phyloP scores from a whole-genome alignment of 1,140 invertebrate genomes.

The Drosophila auraria region DNA sequence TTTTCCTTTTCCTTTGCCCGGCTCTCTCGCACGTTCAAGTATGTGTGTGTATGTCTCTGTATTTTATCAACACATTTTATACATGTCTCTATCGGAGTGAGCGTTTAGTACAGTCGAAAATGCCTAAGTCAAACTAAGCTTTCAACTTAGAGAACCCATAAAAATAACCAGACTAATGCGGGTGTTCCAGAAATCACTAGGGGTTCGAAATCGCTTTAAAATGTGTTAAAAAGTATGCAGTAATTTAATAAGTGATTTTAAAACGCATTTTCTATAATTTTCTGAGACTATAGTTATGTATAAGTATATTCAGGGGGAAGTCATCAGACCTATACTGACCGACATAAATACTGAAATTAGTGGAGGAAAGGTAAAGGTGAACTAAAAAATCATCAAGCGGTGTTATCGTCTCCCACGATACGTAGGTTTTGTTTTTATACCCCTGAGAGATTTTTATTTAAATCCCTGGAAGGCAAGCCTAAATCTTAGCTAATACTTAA shows the following conservation, averaged over 20 bases:
- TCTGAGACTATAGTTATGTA: too few species aligned
- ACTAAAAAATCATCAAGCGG: too few species aligned
- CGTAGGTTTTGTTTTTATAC: not conserved
- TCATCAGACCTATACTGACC: too few species aligned
- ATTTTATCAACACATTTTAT: constrained; percentile 67
- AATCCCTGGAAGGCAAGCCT: not conserved
- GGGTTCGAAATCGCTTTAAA: not conserved
- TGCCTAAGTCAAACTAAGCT: not conserved
- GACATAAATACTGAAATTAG: too few species aligned
- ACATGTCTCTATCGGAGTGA: constrained; percentile 56
- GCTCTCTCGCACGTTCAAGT: constrained; percentile 17
- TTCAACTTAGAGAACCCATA: not conserved
- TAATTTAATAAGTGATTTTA: too few species aligned
- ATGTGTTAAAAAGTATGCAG: too few species aligned
- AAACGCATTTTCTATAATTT: too few species aligned
- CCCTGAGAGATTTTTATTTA: too few species aligned
- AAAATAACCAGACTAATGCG: not conserved
- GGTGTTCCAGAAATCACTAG: too few species aligned
- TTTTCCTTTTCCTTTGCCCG: constrained; percentile 47
- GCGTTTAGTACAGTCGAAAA: constrained; percentile 19
- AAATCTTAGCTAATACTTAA: not conserved
- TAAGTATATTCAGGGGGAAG: too few species aligned
- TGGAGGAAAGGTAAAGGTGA: too few species aligned
- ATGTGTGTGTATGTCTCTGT: constrained; percentile 29
- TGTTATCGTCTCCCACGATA: not conserved